These are phyloP conservation scores for Drosophila sulfurigaster DNA, from an alignment of 1,140 invertebrate genomes.

Conservation along the genomic window DNA sequence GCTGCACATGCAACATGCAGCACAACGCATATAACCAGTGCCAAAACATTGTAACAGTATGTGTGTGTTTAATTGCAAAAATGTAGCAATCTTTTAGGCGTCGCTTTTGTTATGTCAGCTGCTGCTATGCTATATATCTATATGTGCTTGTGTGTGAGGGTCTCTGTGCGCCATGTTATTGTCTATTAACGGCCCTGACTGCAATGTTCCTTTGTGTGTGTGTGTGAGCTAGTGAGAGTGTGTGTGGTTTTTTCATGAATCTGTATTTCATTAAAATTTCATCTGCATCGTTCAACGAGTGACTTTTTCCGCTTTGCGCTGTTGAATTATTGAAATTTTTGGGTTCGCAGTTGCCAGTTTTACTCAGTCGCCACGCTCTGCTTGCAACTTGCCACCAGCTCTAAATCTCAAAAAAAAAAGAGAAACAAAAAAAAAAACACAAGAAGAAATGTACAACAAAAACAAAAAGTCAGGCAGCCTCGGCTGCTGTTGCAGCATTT, in stretches of 20 bases:
- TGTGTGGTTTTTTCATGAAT: conserved; percentile 74
- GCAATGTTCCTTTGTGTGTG: conserved; percentile 36
- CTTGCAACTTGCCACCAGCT: conserved; percentile 39
- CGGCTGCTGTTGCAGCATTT: conserved; percentile 57
- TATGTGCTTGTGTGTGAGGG: conserved; percentile 26
- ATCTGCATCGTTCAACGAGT: conserved; percentile 83
- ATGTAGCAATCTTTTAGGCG: conserved; percentile 80
- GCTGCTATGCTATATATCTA: conserved; percentile 3
- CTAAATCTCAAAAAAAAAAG: conserved; percentile 9
- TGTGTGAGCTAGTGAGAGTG: conserved; percentile 29
- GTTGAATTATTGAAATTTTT: conserved; percentile 83
- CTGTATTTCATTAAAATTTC: conserved; percentile 84
- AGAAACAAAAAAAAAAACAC: neutral
- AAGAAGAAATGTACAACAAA: conserved; percentile 14
- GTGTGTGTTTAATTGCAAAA: conserved; percentile 74
- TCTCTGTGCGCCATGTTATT: conserved; percentile 67
- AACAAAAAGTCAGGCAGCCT: neutral
- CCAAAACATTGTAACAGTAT: conserved; percentile 7
- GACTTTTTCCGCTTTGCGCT: conserved; percentile 83
- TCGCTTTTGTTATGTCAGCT: conserved; percentile 76
- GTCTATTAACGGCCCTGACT: conserved; percentile 67
- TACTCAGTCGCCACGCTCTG: conserved; percentile 44
- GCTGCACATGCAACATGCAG: conserved; percentile 36
- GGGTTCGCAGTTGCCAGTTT: conserved; percentile 73
- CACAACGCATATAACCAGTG: conserved; percentile 22